A percentile compares a stretch with the other conserved stretches of the same genome.
Conservation (phyloP, 2,797 vertebrate species). For the Lacerta bilineata region DNA sequence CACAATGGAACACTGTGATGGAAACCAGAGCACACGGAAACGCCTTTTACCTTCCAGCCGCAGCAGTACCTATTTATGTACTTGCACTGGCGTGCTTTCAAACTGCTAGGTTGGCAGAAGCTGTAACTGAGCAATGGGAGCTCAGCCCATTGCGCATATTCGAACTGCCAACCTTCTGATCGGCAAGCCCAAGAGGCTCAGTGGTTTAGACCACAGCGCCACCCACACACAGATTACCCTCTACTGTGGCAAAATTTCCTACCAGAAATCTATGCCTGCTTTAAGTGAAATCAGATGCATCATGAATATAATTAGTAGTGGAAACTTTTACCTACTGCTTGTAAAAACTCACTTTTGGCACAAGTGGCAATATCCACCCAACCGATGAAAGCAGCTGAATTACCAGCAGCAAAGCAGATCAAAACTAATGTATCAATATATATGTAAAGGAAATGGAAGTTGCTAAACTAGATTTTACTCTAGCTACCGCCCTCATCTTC, state of each 20-base stretch:
- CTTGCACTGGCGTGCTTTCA: too few relatives aligned
- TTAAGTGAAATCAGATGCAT: neutral
- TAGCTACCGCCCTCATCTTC: conserved; percentile 4
- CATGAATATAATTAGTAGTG: conserved; percentile 59
- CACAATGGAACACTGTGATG: too few relatives aligned
- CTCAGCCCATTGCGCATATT: too few relatives aligned
- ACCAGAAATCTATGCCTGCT: conserved; percentile 62
- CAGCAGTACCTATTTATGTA: too few relatives aligned
- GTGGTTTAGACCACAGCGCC: too few relatives aligned
- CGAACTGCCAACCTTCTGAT: too few relatives aligned
- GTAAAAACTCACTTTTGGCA: conserved; percentile 59
- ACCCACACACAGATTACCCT: neutral
- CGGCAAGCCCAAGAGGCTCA: too few relatives aligned
- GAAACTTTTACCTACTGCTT: conserved; percentile 67
- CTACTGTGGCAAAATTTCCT: conserved; percentile 19
- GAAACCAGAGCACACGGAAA: too few relatives aligned
- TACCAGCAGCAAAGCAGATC: conserved; percentile 54
- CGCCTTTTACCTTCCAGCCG: too few relatives aligned
- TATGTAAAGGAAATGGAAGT: neutral
- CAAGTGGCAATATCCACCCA: conserved; percentile 50
- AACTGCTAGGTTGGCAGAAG: too few relatives aligned
- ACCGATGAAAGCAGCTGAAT: conserved; percentile 36
- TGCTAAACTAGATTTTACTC: neutral
- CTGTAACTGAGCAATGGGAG: too few relatives aligned
- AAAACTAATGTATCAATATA: neutral